These are phyloP conservation scores for Illadopsis cleaveri DNA, from an alignment of 2,113 vertebrate genomes.

Conservation along the genomic window DNA sequence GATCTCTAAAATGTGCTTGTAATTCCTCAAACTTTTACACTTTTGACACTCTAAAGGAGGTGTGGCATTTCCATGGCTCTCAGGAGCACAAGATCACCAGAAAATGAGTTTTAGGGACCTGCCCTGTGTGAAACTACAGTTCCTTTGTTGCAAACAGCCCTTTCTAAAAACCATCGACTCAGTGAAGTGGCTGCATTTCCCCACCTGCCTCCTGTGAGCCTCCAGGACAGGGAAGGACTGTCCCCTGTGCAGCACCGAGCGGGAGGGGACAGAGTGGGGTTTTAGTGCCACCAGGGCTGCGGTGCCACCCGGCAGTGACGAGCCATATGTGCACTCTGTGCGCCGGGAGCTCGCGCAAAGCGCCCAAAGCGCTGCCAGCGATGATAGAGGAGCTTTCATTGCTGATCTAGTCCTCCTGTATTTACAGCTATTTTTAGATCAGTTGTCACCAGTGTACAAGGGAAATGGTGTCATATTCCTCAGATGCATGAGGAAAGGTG, in stretches of 20 bases:
- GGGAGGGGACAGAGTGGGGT: rapidly evolving
- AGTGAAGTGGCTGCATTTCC: background rate
- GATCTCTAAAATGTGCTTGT: background rate
- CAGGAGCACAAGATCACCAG: background rate
- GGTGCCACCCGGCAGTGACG: background rate
- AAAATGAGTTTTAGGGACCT: background rate
- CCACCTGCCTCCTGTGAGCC: background rate
- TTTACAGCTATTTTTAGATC: slow-evolving; percentile 4
- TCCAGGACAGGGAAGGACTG: background rate
- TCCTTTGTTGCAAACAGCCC: background rate
- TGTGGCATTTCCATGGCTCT: background rate
- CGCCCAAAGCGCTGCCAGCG: background rate
- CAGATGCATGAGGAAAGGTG: background rate
- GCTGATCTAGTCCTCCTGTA: background rate
- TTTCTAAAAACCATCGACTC: background rate
- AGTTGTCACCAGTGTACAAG: background rate
- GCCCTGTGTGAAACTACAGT: rapidly evolving
- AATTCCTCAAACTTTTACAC: background rate
- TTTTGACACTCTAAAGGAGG: background rate
- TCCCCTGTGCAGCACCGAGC: background rate
- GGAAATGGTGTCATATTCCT: background rate
- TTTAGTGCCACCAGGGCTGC: background rate
- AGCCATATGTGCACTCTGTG: background rate
- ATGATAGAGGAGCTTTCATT: background rate
- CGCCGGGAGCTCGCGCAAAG: background rate